Base-by-base conservation (phyloP, 1,140 invertebrate genomes). In the Dolichoris vasculosae region DNA sequence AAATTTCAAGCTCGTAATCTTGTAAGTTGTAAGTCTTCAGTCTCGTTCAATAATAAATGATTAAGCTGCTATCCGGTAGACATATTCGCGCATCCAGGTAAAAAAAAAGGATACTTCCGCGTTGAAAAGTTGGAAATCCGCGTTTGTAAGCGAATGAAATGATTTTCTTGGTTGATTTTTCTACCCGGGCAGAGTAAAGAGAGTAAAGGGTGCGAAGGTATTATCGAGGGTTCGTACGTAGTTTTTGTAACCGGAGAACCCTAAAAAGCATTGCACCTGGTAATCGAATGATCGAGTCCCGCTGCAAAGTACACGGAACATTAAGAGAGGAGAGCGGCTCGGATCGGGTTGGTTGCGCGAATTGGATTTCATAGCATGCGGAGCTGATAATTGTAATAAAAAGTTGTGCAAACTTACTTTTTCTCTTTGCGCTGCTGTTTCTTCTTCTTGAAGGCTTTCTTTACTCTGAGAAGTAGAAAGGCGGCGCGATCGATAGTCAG, bases 361-460 rank as follows among this genome's bases (percentile, higher is more conserved):
- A 80, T 80, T 67, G 59, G 46, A 80, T 80, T 67, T 35, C 23
- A 20, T 11, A 17, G 2, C 8, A 71, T 38, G 55, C 38, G 82
- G 38, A 38, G 51, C 55, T 30, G 87, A 79, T 88, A 83, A 81
- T 86, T 77, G 63, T 15, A 86, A 86, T 11, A 67, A 51, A 69
- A 64, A 69, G 63, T 77, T 77, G 2, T 48, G 26, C 26, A 71
- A 59, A 88, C 90, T 91, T 87, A 94, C 96, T 96, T 96, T 93
- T 97, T 96, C 84, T 98, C 96, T 90, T 97, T 97, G 85, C 96
- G 94, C 90, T 96, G 96, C 89, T 97, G 95, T 88, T 97, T 96
- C 92, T 97, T 98, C 94, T 97, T 98, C 92, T 97, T 97, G 93
- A 98, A 98, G 35, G 97, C 97, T 90, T 96, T 96, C 90, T 97